Evolutionary conservation across 2,797 vertebrate genomes (phyloP).

Genomic region (Sebastes variabilis): DNA sequence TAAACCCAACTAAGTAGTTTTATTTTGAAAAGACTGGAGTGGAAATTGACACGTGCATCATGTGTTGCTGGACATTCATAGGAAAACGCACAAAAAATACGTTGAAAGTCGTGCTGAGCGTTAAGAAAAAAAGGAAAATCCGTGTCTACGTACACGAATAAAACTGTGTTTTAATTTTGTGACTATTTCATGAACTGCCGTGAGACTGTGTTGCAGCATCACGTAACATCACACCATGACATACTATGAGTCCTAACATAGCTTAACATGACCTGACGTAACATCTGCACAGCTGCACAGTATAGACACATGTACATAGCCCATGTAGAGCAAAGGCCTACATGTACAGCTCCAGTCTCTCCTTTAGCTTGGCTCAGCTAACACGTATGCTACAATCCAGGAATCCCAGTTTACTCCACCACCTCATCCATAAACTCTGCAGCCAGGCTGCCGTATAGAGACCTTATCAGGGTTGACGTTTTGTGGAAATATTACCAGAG

Average conservation of each 20-base stretch:
- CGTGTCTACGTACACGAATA: no score
- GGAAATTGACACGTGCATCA: no score
- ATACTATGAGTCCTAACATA: not conserved
- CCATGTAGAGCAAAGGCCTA: not conserved
- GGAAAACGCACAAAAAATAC: no score
- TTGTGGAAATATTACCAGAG: slow-evolving; percentile 7
- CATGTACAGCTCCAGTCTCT: not conserved
- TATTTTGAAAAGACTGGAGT: no score
- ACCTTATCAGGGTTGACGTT: slow-evolving; percentile 17
- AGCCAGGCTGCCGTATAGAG: not conserved
- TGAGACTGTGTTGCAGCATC: no score
- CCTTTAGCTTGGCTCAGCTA: not conserved
- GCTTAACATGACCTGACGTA: not conserved
- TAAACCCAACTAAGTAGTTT: no score
- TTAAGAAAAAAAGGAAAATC: no score
- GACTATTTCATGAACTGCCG: no score
- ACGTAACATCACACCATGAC: not conserved
- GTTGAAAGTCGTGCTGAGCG: no score
- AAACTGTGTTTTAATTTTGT: no score
- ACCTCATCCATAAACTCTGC: slow-evolving; percentile 11
- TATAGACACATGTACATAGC: not conserved
- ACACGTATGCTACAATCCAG: not conserved
- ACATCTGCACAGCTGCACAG: not conserved
- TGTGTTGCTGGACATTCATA: no score
- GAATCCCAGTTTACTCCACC: not conserved